Evolutionary conservation across 1,140 invertebrate species (phyloP).

Genomic region (Steinernema khuongi): DNA sequence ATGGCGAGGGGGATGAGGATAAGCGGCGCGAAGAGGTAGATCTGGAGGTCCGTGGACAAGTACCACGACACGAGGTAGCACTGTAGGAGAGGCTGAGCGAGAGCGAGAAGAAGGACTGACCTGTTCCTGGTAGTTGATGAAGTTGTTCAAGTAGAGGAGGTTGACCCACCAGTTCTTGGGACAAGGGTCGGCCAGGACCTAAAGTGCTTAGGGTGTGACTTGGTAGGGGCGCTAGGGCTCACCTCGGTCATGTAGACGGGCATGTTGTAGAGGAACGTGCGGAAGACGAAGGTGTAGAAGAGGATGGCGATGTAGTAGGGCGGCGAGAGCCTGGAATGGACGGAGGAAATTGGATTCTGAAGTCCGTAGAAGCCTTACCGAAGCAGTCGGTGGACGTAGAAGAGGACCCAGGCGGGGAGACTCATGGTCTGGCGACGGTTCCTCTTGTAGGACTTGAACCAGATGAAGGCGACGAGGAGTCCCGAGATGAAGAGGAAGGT

Average conservation of each 20-base stretch:
- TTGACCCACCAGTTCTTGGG: constrained; percentile 30
- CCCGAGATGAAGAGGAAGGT: constrained; percentile 31
- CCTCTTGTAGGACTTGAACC: constrained; percentile 21
- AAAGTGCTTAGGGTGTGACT: too few relatives aligned
- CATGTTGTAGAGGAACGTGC: constrained; percentile 9
- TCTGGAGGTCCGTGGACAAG: constrained; percentile 29
- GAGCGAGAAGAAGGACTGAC: constrained; percentile 17
- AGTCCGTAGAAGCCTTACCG: constrained; percentile 7
- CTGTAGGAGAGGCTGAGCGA: neutral
- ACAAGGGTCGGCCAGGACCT: constrained; percentile 16
- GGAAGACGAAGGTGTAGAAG: constrained; percentile 28
- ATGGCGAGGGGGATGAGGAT: constrained; percentile 24
- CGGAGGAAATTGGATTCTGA: too few relatives aligned
- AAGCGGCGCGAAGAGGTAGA: constrained; percentile 27
- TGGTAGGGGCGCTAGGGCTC: too few relatives aligned
- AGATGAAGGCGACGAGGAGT: constrained; percentile 21
- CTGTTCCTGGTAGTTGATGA: constrained; percentile 23
- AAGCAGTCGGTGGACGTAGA: constrained; percentile 31
- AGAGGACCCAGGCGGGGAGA: constrained; percentile 20
- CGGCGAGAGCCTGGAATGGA: constrained; percentile 19
- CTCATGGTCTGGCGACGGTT: constrained; percentile 20
- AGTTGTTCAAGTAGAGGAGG: constrained; percentile 29
- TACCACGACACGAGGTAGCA: constrained; percentile 29
- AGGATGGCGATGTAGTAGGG: constrained; percentile 30
- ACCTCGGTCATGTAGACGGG: constrained; percentile 7